These are phyloP conservation scores for Trichomalopsis sarcophagae DNA, from an alignment of 1,140 invertebrate species.

Conservation along the genomic window DNA sequence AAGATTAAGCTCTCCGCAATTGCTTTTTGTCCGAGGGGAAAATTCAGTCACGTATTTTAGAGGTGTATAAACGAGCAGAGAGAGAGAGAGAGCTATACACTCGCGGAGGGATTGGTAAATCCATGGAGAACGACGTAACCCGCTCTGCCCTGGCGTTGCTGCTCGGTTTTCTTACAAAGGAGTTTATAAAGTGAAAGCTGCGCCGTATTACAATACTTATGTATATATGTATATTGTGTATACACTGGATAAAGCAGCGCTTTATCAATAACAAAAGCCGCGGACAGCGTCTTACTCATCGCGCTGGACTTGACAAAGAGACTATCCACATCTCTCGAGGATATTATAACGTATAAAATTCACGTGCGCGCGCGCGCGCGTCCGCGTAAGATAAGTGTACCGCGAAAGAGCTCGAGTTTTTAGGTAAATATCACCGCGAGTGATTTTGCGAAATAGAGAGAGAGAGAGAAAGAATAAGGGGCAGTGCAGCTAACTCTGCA, in stretches of 20 bases:
- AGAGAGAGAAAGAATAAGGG: not conserved
- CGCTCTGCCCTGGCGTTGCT: too few relatives aligned
- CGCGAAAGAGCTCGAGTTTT: too few relatives aligned
- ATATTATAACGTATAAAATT: too few relatives aligned
- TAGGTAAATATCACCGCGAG: not conserved
- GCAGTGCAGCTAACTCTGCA: not conserved
- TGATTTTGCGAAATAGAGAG: constrained; percentile 1
- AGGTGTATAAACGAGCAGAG: not conserved
- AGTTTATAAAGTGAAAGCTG: not conserved
- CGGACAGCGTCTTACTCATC: not conserved
- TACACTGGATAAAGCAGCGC: not conserved
- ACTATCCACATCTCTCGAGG: too few relatives aligned
- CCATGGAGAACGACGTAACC: not conserved
- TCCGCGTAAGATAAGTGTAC: too few relatives aligned
- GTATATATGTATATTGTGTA: too few relatives aligned
- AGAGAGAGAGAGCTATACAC: not conserved
- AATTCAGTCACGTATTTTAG: not conserved
- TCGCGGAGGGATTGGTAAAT: not conserved
- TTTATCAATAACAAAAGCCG: not conserved
- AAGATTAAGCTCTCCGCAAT: not conserved
- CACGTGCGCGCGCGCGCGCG: too few relatives aligned
- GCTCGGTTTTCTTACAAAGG: not conserved
- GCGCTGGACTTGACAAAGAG: not conserved
- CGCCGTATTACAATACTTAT: not conserved
- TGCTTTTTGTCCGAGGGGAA: not conserved